phyloP scores from a whole-genome alignment of 1,140 invertebrate species.

The Penaeus chinensis region DNA sequence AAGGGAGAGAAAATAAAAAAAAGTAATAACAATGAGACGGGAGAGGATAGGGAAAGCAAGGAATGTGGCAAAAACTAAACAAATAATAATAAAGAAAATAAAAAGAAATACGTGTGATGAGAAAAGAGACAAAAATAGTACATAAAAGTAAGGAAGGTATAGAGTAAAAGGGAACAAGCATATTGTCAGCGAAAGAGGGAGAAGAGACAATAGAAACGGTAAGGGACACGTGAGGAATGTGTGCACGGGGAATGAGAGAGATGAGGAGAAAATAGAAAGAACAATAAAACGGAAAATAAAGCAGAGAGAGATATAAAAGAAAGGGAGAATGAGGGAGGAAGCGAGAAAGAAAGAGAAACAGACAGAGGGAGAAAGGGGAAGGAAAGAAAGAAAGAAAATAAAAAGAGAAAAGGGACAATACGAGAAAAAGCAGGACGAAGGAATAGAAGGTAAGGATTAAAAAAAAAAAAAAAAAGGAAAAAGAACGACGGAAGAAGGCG shows the following conservation, averaged over 20 bases:
- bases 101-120: not conserved
- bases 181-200: not conserved
- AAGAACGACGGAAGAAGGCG: not conserved
- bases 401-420: not conserved
- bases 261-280: not conserved
- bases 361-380: not conserved
- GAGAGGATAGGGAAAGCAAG: not conserved
- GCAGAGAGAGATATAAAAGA: not conserved
- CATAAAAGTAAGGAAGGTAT: not conserved
- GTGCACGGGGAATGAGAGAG: not conserved
- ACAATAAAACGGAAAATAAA: conserved; percentile 1
- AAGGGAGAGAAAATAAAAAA: not conserved
- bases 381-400: not conserved
- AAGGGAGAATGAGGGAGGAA: not conserved
- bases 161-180: not conserved
- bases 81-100: not conserved
- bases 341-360: not conserved
- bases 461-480: conserved; percentile 6
- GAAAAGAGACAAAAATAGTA: not conserved
- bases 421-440: not conserved
- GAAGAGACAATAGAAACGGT: not conserved
- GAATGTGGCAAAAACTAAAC: not conserved
- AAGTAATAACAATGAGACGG: not conserved
- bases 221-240: not conserved
- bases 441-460: not conserved